Evolutionary conservation across 2,888 invertebrate genomes (phyloP).

Genomic region (Bhutanitis thaidina): DNA sequence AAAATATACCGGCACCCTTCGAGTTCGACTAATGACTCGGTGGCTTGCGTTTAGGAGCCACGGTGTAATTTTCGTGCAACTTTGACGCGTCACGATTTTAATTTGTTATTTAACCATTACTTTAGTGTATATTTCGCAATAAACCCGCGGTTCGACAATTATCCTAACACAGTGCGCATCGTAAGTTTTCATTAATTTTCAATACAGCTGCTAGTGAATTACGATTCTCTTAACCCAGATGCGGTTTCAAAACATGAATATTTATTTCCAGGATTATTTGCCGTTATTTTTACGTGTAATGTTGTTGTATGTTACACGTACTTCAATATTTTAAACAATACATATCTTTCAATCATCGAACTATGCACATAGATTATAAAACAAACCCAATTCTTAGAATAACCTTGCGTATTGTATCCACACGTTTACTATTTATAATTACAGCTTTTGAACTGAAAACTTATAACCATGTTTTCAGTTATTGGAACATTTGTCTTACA

Average conservation of each 20-base stretch:
- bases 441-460: conserved; percentile 39
- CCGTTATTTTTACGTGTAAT: conserved; percentile 36
- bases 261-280: conserved; percentile 43
- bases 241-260: conserved; percentile 48
- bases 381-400: conserved; percentile 66
- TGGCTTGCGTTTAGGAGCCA: not conserved
- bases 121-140: conserved; percentile 8
- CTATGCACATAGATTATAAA: conserved; percentile 50
- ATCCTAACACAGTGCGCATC: conserved; percentile 11
- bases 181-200: conserved; percentile 40
- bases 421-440: conserved; percentile 76
- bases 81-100: conserved; percentile 17
- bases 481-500: conserved; percentile 35
- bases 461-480: conserved; percentile 34
- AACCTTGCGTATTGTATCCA: conserved; percentile 72
- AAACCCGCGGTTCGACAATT: conserved; percentile 18
- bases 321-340: conserved; percentile 43
- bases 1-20: conserved; percentile 40
- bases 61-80: conserved; percentile 18
- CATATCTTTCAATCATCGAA: conserved; percentile 57
- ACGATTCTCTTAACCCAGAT: conserved; percentile 55
- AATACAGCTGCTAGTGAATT: conserved; percentile 36
- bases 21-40: conserved; percentile 24
- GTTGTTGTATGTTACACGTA: conserved; percentile 3
- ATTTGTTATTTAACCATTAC: conserved; percentile 7